These are phyloP conservation scores for Melikaiella ostensackeni DNA, from an alignment of 2,888 invertebrate genomes.

Conservation along the genomic window DNA sequence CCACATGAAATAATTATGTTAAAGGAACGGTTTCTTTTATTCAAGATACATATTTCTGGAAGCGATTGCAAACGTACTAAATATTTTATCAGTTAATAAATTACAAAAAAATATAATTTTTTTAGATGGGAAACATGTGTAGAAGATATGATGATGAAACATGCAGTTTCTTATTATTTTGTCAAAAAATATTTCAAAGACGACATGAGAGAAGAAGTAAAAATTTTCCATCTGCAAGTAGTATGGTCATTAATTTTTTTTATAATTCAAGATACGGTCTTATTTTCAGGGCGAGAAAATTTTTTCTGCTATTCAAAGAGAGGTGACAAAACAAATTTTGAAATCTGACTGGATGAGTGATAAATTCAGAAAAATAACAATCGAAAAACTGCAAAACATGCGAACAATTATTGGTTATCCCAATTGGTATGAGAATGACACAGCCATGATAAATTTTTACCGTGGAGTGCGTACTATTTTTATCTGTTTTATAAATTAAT, in stretches of 20 bases:
- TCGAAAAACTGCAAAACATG: conserved; percentile 12
- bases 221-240: conserved; percentile 3
- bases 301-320: neutral
- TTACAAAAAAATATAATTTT: no score
- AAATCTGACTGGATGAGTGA: conserved; percentile 17
- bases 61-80: no score
- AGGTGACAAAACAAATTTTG: neutral
- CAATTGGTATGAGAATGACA: no score
- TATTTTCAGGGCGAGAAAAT: neutral
- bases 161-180: conserved; percentile 14
- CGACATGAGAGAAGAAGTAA: conserved; percentile 50
- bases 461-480: no score
- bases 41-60: no score
- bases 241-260: no score
- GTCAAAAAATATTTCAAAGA: conserved; percentile 24
- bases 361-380: neutral
- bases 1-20: no score
- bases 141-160: neutral
- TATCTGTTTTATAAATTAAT: no score
- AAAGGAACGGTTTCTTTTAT: no score
- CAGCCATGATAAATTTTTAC: no score
- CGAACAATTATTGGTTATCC: neutral
- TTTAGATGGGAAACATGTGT: conserved; percentile 9
- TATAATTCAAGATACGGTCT: no score
- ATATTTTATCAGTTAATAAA: no score